phyloP scores from a whole-genome alignment of 2,797 vertebrate species.

The Tinamus major region DNA sequence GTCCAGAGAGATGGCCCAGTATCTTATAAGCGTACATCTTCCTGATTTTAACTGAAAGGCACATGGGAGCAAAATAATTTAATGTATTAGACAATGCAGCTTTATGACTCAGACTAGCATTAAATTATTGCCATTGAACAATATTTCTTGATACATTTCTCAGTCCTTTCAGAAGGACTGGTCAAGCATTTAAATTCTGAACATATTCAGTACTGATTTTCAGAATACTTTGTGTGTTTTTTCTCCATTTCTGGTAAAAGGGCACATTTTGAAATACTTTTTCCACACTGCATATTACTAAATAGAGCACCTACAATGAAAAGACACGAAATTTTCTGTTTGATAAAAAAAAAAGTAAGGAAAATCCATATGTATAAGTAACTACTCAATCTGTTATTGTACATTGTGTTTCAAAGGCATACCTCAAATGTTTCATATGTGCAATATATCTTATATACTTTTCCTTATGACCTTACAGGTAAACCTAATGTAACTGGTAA shows the following conservation, averaged over 20 bases:
- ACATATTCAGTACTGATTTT: not conserved
- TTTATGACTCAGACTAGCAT: slow-evolving; percentile 27
- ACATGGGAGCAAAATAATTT: not conserved
- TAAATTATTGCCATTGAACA: not conserved
- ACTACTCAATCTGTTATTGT: not conserved
- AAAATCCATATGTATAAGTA: not conserved
- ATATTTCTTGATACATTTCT: not conserved
- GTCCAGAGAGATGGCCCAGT: not conserved
- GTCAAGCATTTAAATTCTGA: not conserved
- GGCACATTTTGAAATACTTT: slow-evolving; percentile 34
- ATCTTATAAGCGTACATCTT: not conserved
- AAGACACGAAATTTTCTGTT: not conserved
- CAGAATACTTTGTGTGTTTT: not conserved
- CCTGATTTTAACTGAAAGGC: slow-evolving; percentile 37
- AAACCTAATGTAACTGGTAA: not conserved
- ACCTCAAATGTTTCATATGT: not conserved
- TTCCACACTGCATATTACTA: not conserved
- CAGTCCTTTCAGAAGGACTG: not conserved
- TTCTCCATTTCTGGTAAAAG: not conserved
- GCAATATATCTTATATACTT: not conserved
- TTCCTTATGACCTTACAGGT: not conserved
- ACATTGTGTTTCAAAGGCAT: not conserved
- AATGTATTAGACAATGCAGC: not conserved
- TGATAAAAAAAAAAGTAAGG: not conserved
- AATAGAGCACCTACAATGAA: not conserved